Conservation (phyloP, 2,888 invertebrate species). For the Coelinius sp. region DNA sequence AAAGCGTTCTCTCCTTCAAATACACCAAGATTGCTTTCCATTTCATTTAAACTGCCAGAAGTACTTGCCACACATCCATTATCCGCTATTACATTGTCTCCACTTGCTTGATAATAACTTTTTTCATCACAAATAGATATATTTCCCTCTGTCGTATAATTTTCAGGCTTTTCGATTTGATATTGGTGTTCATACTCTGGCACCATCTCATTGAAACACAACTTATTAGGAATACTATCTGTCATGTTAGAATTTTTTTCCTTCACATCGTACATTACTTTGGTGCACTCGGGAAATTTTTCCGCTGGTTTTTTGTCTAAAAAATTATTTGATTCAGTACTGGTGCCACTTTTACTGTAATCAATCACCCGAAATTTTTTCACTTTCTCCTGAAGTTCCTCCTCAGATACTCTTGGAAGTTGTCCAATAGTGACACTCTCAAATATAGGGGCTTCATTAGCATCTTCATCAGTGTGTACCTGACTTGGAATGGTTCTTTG, state of each 20-base stretch:
- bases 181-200: slow-evolving; percentile 34
- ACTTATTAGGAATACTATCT: slow-evolving; percentile 43
- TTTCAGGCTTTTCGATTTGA: neutral
- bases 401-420: slow-evolving; percentile 57
- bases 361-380: slow-evolving; percentile 62
- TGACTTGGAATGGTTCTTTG: slow-evolving; percentile 22
- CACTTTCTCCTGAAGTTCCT: slow-evolving; percentile 58
- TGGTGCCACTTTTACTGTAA: slow-evolving; percentile 51
- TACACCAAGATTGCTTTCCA: neutral
- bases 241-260: slow-evolving; percentile 51
- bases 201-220: slow-evolving; percentile 44
- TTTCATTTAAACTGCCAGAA: neutral
- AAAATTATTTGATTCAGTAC: slow-evolving; percentile 54
- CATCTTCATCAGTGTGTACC: slow-evolving; percentile 58
- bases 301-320: slow-evolving; percentile 49
- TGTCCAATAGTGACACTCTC: slow-evolving; percentile 62
- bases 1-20: slow-evolving; percentile 31
- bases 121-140: neutral
- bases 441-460: slow-evolving; percentile 61
- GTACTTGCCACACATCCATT: neutral
- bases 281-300: slow-evolving; percentile 49
- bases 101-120: neutral
- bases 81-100: neutral
- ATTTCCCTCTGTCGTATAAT: neutral
- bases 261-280: slow-evolving; percentile 50